Evolutionary conservation across 1,140 invertebrate species (phyloP).

Genomic region (Drosophila kurseongensis): DNA sequence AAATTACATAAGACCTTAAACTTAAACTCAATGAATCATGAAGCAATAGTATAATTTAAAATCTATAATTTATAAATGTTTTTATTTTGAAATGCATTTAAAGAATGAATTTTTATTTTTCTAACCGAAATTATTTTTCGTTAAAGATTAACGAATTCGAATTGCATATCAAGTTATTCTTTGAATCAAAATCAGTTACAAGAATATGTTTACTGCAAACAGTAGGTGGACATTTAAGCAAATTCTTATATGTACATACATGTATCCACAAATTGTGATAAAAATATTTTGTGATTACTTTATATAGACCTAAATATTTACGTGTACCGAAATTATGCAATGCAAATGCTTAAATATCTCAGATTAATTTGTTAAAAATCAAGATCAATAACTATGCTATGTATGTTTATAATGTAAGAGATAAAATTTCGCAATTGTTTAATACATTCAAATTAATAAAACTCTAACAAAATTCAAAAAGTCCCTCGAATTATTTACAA

Average conservation of each 20-base stretch:
- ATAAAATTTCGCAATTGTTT: slow-evolving; percentile 49
- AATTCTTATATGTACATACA: slow-evolving; percentile 58
- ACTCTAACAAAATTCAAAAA: slow-evolving; percentile 1
- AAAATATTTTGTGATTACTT: slow-evolving; percentile 83
- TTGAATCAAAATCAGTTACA: slow-evolving; percentile 10
- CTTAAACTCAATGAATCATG: background rate
- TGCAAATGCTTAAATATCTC: slow-evolving; percentile 43
- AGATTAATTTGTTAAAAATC: slow-evolving; percentile 43
- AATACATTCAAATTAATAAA: slow-evolving; percentile 52
- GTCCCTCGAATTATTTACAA: too few species aligned
- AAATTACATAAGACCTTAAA: background rate
- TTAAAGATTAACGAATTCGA: background rate
- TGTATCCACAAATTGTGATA: slow-evolving; percentile 79
- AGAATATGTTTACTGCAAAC: slow-evolving; percentile 12
- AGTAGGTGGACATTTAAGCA: slow-evolving; percentile 8
- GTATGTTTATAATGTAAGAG: slow-evolving; percentile 25
- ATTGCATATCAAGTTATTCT: background rate
- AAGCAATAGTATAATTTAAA: background rate
- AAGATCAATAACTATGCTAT: slow-evolving; percentile 28
- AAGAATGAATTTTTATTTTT: too few species aligned
- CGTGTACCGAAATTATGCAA: slow-evolving; percentile 45
- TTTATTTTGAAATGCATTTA: too few species aligned
- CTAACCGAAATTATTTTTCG: background rate
- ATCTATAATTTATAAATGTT: too few species aligned
- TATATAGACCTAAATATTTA: slow-evolving; percentile 65